Base-by-base conservation (phyloP, 2,888 invertebrate genomes). In the Formica aserva region DNA sequence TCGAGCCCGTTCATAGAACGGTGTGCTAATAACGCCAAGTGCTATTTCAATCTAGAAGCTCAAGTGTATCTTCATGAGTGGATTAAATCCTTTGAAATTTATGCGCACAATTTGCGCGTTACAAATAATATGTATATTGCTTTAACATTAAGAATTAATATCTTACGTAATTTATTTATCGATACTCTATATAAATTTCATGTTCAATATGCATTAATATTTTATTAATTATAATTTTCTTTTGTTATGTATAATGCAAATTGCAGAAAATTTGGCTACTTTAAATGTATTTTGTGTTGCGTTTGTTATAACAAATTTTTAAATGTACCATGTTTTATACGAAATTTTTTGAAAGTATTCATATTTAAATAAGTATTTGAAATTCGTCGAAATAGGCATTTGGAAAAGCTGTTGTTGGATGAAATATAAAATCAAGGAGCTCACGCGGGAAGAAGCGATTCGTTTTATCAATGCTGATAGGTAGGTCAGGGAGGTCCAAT, bases 21-120 rank as follows among this genome's bases (percentile, higher is more conserved):
- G 3, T 8, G 18, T 22, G 57, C 45, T 74, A 80, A 80, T 72
- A 35, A 72, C 72, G 60, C 60, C 78, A 80, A 80, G 60, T 45
- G 60, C 35, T 72, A 80, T 80, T 80, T 77, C 11, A 52, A 77
- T 69, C 69, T 80, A 22, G 18, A 72, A 35, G 18, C 13, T 6
- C 5, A 26, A 18, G 2, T 80, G 29, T 45, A 60, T 60, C 29
- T 62, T 60, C 3, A 13, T 6, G 13, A 18, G 11, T 38, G 67
- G 55, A 69, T 77, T 41, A 1, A 57, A 2, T 41, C 15, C 5
- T 11, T 38, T 4, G 11, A 71, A 71, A 57, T 77, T 41, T 38
- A 52, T 15, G 9, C 38, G n/a, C 29, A 9, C 8, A 35, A 18
- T n/a, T 55, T 1, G 9, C 48, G 48, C n/a, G n/a, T n/a, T 52